Percentiles rank a stretch among this genome's conserved stretches.
phyloP scores from a whole-genome alignment of 2,797 vertebrate species.

The Tympanoctomys barrerae region DNA sequence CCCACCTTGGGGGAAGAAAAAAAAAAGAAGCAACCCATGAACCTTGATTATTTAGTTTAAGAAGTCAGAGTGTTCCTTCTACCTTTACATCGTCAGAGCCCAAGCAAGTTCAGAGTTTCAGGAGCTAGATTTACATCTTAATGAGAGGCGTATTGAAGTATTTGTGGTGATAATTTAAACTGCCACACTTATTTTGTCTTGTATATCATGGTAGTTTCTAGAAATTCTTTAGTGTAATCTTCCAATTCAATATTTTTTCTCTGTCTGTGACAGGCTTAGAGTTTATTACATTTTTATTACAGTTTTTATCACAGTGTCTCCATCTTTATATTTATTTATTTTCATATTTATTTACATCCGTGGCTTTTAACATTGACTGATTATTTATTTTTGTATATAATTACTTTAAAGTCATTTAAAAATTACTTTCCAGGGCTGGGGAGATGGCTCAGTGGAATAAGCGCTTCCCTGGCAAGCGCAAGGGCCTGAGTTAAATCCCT shows the following conservation, averaged over 20 bases:
- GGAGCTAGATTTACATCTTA: background rate
- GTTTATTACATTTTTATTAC: background rate
- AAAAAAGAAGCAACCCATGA: background rate
- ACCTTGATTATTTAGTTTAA: background rate
- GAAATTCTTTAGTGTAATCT: background rate
- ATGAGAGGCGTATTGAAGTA: background rate
- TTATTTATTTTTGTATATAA: background rate
- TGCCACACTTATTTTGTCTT: background rate
- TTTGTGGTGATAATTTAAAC: constrained; percentile 6
- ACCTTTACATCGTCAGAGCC: background rate
- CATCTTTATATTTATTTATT: background rate
- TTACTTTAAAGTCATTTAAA: constrained; percentile 53
- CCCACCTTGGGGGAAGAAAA: background rate
- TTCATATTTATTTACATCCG: background rate
- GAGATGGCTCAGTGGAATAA: too few species aligned
- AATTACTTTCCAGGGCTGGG: background rate
- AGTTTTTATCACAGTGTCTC: background rate
- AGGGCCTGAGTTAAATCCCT: too few species aligned
- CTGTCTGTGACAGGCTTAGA: background rate
- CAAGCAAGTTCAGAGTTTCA: background rate
- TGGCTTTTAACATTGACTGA: background rate
- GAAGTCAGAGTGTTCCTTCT: background rate
- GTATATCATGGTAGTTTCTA: background rate
- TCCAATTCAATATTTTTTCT: constrained; percentile 31
- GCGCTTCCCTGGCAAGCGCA: too few species aligned